phyloP scores from a whole-genome alignment of 1,140 invertebrate species.

The Wiebesia pumilae region DNA sequence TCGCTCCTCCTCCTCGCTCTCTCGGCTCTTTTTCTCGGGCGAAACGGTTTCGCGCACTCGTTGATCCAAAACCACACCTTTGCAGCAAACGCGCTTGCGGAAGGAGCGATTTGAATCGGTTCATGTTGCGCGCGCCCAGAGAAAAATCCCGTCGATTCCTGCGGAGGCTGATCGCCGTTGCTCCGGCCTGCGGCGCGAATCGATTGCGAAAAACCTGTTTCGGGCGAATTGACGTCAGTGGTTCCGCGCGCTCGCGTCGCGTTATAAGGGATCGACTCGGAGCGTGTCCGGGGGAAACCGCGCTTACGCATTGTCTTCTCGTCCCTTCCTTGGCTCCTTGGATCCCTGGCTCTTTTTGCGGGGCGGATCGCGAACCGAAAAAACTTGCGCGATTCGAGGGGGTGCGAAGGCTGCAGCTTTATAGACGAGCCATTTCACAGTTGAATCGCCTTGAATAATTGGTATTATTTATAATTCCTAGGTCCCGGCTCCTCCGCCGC shows the following conservation, averaged over 20 bases:
- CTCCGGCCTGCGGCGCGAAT: conserved; percentile 54
- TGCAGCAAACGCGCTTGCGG: conserved; percentile 24
- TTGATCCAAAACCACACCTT: conserved; percentile 39
- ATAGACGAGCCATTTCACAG: not conserved
- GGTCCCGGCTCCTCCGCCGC: too few species aligned
- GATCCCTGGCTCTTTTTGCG: conserved; percentile 10
- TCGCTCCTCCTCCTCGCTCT: not conserved
- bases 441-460: not conserved
- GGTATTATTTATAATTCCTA: not conserved
- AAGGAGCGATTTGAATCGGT: conserved; percentile 58
- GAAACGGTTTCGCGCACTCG: conserved; percentile 34
- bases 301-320: conserved; percentile 46
- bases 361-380: not conserved
- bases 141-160: conserved; percentile 54
- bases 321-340: not conserved
- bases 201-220: conserved; percentile 60
- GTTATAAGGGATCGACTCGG: not conserved
- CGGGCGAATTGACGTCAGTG: conserved; percentile 44
- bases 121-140: conserved; percentile 12
- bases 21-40: not conserved
- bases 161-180: conserved; percentile 43
- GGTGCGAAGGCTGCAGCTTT: not conserved
- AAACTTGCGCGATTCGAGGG: not conserved
- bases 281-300: conserved; percentile 19
- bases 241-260: conserved; percentile 30